These are phyloP conservation scores for Phalloptychus januarius DNA, from an alignment of 2,797 vertebrate species.

Conservation along the genomic window DNA sequence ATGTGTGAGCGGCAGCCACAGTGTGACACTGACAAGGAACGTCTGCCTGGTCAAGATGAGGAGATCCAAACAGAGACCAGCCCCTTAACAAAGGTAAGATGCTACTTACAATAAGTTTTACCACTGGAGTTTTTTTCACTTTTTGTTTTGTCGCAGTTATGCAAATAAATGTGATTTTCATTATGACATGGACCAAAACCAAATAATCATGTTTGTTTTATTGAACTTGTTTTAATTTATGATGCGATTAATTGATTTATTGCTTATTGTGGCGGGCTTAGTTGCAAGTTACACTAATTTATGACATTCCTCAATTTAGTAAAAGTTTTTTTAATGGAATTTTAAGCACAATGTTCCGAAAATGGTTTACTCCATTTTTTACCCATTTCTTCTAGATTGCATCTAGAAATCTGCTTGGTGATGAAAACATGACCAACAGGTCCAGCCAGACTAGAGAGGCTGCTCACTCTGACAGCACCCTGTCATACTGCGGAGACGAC, in stretches of 20 bases:
- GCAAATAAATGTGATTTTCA: not conserved
- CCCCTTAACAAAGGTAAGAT: conserved; percentile 66
- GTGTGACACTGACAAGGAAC: conserved; percentile 14
- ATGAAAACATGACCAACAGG: conserved; percentile 37
- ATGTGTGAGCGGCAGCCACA: conserved; percentile 28
- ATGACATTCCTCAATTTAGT: not conserved
- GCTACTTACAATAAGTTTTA: rapidly evolving
- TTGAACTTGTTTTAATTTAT: too few species aligned
- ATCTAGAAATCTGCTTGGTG: conserved; percentile 32
- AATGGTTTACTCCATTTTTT: not conserved
- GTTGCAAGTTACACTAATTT: not conserved
- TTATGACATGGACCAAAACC: not conserved
- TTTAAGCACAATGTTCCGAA: not conserved
- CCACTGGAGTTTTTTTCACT: not conserved
- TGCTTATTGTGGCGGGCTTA: too few species aligned
- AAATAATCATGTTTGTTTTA: too few species aligned
- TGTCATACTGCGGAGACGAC: conserved; percentile 27
- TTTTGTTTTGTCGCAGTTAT: not conserved
- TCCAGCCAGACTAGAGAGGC: conserved; percentile 51
- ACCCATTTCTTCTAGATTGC: conserved; percentile 37
- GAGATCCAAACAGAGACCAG: conserved; percentile 51
- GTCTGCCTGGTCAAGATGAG: conserved; percentile 43
- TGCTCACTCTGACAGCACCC: conserved; percentile 38
- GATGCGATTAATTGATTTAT: too few species aligned
- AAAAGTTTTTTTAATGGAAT: not conserved